Evolutionary conservation across 2,888 invertebrate species (phyloP).

Genomic region (Argyresthia goedartella): DNA sequence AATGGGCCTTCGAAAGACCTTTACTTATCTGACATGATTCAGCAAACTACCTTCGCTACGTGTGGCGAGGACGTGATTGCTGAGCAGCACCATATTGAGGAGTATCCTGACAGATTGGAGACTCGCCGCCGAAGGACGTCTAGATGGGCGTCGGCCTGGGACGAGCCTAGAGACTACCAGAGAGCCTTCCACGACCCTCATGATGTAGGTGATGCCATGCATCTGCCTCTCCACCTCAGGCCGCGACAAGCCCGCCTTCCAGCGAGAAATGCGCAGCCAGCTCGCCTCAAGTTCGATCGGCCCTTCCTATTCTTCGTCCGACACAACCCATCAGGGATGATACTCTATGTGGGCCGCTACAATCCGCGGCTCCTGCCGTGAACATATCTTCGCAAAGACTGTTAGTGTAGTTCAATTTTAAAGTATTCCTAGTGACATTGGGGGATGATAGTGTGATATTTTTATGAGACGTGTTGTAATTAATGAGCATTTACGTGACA

Average conservation of each 20-base stretch:
- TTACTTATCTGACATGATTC: slow-evolving; percentile 86
- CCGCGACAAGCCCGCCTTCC: slow-evolving; percentile 80
- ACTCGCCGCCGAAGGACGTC: slow-evolving; percentile 42
- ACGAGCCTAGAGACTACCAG: slow-evolving; percentile 75
- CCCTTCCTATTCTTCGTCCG: slow-evolving; percentile 91
- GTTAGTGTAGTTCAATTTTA: slow-evolving; percentile 49
- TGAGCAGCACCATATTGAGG: slow-evolving; percentile 84
- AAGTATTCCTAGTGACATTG: slow-evolving; percentile 26
- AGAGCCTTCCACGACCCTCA: slow-evolving; percentile 78
- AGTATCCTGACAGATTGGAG: slow-evolving; percentile 79
- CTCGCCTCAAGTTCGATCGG: slow-evolving; percentile 85
- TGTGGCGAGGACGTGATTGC: slow-evolving; percentile 81
- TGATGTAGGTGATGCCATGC: slow-evolving; percentile 59
- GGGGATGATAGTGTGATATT: slow-evolving; percentile 42
- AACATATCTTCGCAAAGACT: slow-evolving; percentile 47
- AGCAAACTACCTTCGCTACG: slow-evolving; percentile 86
- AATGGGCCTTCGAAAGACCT: slow-evolving; percentile 85
- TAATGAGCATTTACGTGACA: slow-evolving; percentile 62
- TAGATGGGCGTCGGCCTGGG: slow-evolving; percentile 60
- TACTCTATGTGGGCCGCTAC: slow-evolving; percentile 89
- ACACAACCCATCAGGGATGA: slow-evolving; percentile 92
- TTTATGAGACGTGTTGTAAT: slow-evolving; percentile 3
- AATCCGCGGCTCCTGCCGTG: slow-evolving; percentile 86
- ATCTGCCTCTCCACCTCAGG: slow-evolving; percentile 76
- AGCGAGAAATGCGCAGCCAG: slow-evolving; percentile 73